Evolutionary conservation across 2,797 vertebrate genomes (phyloP).

Genomic region (Artibeus jamaicensis): DNA sequence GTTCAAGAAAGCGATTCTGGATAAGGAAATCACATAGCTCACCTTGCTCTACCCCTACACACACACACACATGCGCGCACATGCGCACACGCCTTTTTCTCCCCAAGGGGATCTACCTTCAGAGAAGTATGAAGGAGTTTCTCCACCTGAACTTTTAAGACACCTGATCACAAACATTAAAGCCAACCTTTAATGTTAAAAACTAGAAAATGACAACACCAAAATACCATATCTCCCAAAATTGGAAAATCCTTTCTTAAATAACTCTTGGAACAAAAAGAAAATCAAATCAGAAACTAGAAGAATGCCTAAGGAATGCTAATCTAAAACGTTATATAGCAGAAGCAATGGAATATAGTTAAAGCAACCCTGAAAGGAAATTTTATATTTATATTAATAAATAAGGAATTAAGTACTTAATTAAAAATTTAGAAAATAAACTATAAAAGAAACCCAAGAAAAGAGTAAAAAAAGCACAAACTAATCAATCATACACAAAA

Average conservation of each 20-base stretch:
- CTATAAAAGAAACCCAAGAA: background rate
- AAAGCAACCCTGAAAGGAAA: background rate
- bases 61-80: background rate
- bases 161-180: background rate
- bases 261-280: background rate
- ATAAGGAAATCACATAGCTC: background rate
- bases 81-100: background rate
- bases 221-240: background rate
- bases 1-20: background rate
- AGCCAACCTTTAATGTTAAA: constrained; percentile 11
- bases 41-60: too few species aligned
- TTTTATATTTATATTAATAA: background rate
- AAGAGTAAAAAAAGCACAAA: background rate
- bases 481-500: background rate
- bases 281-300: constrained; percentile 7
- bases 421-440: background rate
- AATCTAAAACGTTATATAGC: background rate
- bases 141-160: background rate
- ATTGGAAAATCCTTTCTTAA: background rate
- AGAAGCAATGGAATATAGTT: background rate
- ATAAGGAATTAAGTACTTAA: background rate
- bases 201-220: background rate
- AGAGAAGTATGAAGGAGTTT: background rate
- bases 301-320: background rate
- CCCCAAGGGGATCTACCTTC: background rate